Percentiles rank a stretch among this genome's conserved stretches.
phyloP scores from a whole-genome alignment of 2,113 vertebrate species.

The Nettapus auritus region DNA sequence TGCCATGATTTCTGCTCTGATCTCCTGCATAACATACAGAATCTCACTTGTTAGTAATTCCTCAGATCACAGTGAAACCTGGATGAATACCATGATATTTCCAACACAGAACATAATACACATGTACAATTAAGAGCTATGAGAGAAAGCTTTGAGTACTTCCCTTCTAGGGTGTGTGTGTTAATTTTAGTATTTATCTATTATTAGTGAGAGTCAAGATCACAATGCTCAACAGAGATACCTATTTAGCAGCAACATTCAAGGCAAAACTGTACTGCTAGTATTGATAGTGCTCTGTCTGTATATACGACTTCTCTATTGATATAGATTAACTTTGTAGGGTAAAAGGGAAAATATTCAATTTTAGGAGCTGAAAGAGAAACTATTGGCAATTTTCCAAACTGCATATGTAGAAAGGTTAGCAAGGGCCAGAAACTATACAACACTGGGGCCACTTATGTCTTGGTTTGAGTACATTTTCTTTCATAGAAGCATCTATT shows the following conservation, averaged over 20 bases:
- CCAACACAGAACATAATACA: neutral
- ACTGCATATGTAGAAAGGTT: neutral
- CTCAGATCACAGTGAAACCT: neutral
- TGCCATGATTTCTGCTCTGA: neutral
- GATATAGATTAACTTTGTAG: conserved; percentile 34
- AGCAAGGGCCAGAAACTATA: neutral
- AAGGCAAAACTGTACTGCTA: neutral
- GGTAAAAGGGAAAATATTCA: neutral
- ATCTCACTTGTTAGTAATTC: neutral
- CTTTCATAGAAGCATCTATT: conserved; percentile 34
- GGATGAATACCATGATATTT: neutral
- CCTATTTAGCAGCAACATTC: neutral
- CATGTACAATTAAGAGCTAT: neutral
- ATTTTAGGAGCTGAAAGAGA: neutral
- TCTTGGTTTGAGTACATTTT: conserved; percentile 19
- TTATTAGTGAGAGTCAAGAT: neutral
- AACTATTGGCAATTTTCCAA: conserved; percentile 51
- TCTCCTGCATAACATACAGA: neutral
- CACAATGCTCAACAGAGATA: neutral
- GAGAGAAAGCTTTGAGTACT: neutral
- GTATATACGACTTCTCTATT: conserved; percentile 6
- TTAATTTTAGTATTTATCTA: neutral
- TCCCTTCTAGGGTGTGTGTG: neutral
- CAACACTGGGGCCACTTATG: neutral
- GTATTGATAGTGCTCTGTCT: neutral